These are phyloP conservation scores for Cecropterus lyciades DNA, from an alignment of 1,140 invertebrate genomes.

Conservation along the genomic window DNA sequence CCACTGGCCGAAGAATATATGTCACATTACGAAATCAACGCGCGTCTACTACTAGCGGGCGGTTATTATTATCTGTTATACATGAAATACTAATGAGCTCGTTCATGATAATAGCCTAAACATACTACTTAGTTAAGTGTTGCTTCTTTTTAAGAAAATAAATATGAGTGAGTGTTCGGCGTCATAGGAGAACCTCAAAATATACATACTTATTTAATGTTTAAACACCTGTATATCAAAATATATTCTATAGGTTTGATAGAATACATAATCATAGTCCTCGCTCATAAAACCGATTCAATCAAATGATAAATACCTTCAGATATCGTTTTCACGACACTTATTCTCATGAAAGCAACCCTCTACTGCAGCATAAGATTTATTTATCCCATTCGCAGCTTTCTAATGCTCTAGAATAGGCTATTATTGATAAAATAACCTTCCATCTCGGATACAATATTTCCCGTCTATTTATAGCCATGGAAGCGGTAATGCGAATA, in stretches of 20 bases:
- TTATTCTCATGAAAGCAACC: neutral
- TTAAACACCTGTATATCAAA: no score
- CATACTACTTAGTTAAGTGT: no score
- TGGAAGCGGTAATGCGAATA: constrained; percentile 31
- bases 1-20: no score
- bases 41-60: neutral
- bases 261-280: no score
- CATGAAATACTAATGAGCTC: constrained; percentile 8
- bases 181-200: no score
- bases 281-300: no score
- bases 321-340: neutral
- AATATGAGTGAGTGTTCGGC: no score
- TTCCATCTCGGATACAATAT: constrained; percentile 24
- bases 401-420: constrained; percentile 1
- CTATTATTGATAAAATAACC: constrained; percentile 27
- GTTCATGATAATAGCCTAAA: no score
- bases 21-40: constrained; percentile 1
- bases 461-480: constrained; percentile 26
- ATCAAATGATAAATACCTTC: neutral
- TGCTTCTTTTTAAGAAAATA: no score
- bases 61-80: constrained; percentile 2
- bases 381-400: constrained; percentile 14
- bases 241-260: no score
- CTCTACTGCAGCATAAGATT: neutral
- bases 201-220: no score